Evolutionary conservation across 1,140 invertebrate species (phyloP).

Genomic region (Caenorhabditis remanei): DNA sequence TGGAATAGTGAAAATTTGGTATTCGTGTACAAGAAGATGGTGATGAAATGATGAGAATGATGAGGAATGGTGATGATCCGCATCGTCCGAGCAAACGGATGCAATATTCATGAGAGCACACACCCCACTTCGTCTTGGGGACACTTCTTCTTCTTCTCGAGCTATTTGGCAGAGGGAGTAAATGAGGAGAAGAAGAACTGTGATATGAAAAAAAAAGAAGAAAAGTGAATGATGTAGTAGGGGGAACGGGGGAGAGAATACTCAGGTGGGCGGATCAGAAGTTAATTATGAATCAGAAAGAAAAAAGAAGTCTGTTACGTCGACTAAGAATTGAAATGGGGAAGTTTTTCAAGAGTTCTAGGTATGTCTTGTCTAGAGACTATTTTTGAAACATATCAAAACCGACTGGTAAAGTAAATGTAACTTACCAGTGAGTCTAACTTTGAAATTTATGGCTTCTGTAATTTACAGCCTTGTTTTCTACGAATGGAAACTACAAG

Average conservation of each 20-base stretch:
- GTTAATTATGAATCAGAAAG: slow-evolving; percentile 11
- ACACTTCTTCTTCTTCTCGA: too few species aligned
- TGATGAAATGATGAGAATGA: slow-evolving; percentile 38
- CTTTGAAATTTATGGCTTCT: too few species aligned
- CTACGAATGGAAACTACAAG: too few species aligned
- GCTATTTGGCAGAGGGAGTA: background rate
- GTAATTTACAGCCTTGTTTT: too few species aligned
- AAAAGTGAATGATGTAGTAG: background rate
- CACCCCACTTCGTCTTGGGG: slow-evolving; percentile 26
- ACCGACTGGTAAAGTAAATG: too few species aligned
- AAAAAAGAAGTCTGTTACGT: background rate
- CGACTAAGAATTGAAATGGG: background rate
- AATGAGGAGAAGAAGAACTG: background rate
- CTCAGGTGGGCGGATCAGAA: slow-evolving; percentile 46
- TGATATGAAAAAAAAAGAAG: background rate
- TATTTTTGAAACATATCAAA: too few species aligned
- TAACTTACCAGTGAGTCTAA: too few species aligned
- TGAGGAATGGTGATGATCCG: slow-evolving; percentile 43
- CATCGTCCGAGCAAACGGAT: slow-evolving; percentile 11
- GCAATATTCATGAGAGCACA: slow-evolving; percentile 48
- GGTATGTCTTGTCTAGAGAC: too few species aligned
- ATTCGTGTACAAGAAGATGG: background rate
- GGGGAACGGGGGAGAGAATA: background rate
- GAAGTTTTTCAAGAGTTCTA: background rate
- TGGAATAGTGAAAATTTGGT: background rate